A percentile compares a stretch with the other conserved stretches of the same genome.
These are phyloP conservation scores for Spilogale gracilis DNA, from an alignment of 2,113 vertebrate genomes.

Conservation along the genomic window DNA sequence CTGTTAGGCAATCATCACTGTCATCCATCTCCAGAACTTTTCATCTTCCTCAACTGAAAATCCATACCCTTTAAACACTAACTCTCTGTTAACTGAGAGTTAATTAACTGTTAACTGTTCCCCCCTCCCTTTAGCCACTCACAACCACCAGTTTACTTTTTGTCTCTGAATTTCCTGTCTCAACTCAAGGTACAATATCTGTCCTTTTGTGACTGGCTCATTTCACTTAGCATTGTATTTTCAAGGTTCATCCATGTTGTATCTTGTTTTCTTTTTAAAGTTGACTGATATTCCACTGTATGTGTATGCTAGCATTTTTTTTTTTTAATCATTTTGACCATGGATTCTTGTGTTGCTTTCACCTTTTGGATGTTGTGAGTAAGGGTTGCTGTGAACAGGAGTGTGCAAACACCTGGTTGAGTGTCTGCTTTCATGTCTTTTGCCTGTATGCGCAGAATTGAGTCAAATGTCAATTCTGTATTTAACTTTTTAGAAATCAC, in stretches of 20 bases:
- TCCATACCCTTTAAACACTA: not conserved
- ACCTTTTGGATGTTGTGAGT: not conserved
- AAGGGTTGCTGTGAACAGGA: not conserved
- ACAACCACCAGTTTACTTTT: not conserved
- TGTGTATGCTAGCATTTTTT: not conserved
- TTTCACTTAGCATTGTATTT: constrained; percentile 20
- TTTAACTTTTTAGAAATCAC: not conserved
- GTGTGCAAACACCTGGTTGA: not conserved
- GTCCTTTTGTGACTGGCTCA: not conserved
- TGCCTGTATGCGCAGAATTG: not conserved
- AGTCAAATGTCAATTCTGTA: not conserved
- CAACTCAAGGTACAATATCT: not conserved
- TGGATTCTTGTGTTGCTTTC: not conserved
- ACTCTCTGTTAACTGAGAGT: not conserved
- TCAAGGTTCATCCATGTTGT: constrained; percentile 1
- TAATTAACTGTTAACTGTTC: too few species aligned
- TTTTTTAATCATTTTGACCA: not conserved
- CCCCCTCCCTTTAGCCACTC: not conserved
- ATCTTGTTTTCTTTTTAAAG: constrained; percentile 1
- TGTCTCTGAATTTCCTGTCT: not conserved
- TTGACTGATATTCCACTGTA: not conserved
- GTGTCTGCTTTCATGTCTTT: not conserved
- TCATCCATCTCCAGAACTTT: not conserved
- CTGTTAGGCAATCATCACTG: not conserved
- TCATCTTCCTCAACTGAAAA: not conserved